Percentiles rank a stretch among this genome's conserved stretches.
Conservation (phyloP, 2,888 invertebrate species). For the Eucriotettix oculatus region DNA sequence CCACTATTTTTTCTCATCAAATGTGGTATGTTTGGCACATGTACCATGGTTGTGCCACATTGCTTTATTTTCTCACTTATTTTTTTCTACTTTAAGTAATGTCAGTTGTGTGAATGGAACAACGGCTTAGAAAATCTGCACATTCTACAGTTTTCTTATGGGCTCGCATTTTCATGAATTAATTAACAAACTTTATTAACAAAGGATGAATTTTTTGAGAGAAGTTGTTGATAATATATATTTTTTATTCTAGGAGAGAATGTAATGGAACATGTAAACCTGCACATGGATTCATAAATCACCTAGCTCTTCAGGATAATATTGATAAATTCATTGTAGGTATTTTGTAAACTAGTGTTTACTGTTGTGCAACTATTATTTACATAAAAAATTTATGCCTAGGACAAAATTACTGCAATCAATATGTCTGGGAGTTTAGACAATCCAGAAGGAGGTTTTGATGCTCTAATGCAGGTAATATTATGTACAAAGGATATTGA, state of each 20-base stretch:
- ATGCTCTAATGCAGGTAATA: slow-evolving; percentile 43
- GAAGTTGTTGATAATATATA: background rate
- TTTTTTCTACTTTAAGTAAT: too few relatives aligned
- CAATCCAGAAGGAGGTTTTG: slow-evolving; percentile 44
- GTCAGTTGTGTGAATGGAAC: too few relatives aligned
- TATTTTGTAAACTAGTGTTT: background rate
- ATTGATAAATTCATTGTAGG: background rate
- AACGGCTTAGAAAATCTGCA: too few relatives aligned
- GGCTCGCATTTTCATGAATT: too few relatives aligned
- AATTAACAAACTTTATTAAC: too few relatives aligned
- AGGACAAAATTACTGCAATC: slow-evolving; percentile 22
- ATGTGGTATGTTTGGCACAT: too few relatives aligned
- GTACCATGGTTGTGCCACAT: too few relatives aligned
- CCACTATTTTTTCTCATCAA: too few relatives aligned
- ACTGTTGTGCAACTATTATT: background rate
- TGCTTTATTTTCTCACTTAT: too few relatives aligned
- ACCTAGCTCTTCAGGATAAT: background rate
- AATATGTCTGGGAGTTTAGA: slow-evolving; percentile 37
- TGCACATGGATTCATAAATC: background rate
- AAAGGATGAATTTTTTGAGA: background rate
- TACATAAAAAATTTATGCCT: background rate
- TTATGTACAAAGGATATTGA: slow-evolving; percentile 31
- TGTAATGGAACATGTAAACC: background rate
- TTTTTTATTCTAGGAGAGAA: background rate
- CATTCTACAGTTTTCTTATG: too few relatives aligned